A percentile compares a stretch with the other conserved stretches of the same genome.
These are phyloP conservation scores for Saturnia japonica DNA, from an alignment of 2,888 invertebrate genomes.

Conservation along the genomic window DNA sequence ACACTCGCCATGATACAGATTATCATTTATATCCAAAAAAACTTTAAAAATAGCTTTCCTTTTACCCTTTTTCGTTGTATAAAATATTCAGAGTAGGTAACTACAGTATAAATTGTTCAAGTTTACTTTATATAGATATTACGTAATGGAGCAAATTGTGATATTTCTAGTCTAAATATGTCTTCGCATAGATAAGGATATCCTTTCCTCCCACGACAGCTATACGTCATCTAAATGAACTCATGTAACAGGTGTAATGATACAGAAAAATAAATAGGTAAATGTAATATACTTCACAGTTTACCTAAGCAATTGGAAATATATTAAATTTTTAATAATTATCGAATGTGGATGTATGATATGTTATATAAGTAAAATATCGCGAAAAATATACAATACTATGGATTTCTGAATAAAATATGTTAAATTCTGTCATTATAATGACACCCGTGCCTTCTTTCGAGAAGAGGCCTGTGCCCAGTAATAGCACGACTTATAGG, in stretches of 20 bases:
- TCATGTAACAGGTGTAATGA: slow-evolving; percentile 26
- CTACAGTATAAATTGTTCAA: not conserved
- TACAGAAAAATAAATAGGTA: not conserved
- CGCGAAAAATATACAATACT: no score
- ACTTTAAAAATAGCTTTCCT: no score
- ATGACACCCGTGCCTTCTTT: no score
- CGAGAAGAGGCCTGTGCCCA: no score
- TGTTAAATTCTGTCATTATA: no score
- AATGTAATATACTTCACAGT: not conserved
- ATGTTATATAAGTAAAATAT: no score
- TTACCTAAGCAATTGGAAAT: not conserved
- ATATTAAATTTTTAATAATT: no score
- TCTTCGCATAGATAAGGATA: slow-evolving; percentile 75
- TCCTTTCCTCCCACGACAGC: slow-evolving; percentile 65
- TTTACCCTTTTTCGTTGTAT: not conserved
- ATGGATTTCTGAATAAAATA: no score
- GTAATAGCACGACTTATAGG: no score
- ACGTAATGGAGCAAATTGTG: slow-evolving; percentile 68
- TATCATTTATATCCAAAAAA: no score
- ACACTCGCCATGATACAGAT: no score
- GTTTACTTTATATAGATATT: slow-evolving; percentile 36
- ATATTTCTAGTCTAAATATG: slow-evolving; percentile 63
- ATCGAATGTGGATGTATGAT: no score
- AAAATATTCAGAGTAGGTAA: not conserved
- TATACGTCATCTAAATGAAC: slow-evolving; percentile 45